A percentile compares a stretch with the other conserved stretches of the same genome.
phyloP scores from a whole-genome alignment of 2,888 invertebrate species.

The Pristionchus arcanus region DNA sequence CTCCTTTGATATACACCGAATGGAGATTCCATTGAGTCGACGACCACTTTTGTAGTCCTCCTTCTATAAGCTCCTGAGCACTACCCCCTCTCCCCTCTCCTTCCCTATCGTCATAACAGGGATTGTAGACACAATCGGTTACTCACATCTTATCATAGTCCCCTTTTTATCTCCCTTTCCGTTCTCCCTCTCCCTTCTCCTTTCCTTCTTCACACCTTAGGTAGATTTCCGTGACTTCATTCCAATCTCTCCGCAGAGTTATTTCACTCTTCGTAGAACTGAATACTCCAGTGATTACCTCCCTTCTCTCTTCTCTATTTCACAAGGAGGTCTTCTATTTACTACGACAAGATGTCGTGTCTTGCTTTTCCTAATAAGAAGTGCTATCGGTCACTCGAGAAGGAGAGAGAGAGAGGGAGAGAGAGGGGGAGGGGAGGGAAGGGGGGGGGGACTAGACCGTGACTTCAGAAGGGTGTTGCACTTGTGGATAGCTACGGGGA shows the following conservation, averaged over 20 bases:
- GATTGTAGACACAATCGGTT: constrained; percentile 42
- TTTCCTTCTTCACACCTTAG: not conserved
- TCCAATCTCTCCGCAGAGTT: not conserved
- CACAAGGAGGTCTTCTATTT: constrained; percentile 16
- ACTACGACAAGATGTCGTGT: not conserved
- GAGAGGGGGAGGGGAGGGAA: not conserved
- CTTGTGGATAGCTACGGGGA: not conserved
- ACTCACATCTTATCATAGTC: constrained; percentile 55
- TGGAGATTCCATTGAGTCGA: not conserved
- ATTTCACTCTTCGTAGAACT: constrained; percentile 2
- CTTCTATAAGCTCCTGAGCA: not conserved
- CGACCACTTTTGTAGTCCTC: not conserved
- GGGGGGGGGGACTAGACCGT: not conserved
- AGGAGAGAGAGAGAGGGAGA: not conserved
- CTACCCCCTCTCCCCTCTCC: not conserved
- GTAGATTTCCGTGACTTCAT: not conserved
- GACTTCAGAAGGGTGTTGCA: constrained; percentile 8
- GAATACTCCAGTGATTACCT: constrained; percentile 13
- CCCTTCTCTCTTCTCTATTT: not conserved
- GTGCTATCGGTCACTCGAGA: constrained; percentile 30
- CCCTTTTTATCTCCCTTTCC: constrained; percentile 58
- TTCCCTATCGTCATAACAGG: not conserved
- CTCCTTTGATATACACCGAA: not conserved
- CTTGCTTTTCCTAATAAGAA: constrained; percentile 43
- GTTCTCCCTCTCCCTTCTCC: constrained; percentile 26